Evolutionary conservation across 2,888 invertebrate genomes (phyloP), one percentile per base, ranked within the genome.

Genomic region (Parthenolecanium corni): DNA sequence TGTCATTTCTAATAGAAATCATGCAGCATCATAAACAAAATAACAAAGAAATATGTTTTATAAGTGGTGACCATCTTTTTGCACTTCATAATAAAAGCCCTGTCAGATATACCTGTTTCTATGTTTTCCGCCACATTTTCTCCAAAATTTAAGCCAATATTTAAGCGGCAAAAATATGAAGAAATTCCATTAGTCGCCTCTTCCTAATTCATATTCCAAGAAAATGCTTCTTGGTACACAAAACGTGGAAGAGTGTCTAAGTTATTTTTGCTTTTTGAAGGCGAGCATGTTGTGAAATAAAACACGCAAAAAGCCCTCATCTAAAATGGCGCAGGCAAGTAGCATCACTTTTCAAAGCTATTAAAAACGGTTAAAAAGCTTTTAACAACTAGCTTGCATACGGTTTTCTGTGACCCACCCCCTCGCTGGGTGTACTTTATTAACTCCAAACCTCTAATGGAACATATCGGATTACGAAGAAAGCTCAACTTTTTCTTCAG

Each of bases 291-390:
- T 52, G 36, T 53, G 53, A 20, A 21, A 40, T 53, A 53, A 21
- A 38, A 40, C 53, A 40, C 53, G 40, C 38, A 53, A 53, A 53
- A 53, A 53, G 53, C 53, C 53, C 53, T 53, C 53, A 53, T 40
- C 53, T 40, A 53, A 53, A 53, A 53, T 38, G 53, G 53, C 31
- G 31, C 31, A 31, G 31, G 31, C 31, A 31, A 31, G 9, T 53
- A 53, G 53, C 53, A 53, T 53, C 53, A 53, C 53, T 53, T 53
- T 53, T 53, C 53, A 53, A 53, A 53, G 53, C 53, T 53, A 53
- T 53, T 53, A 53, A 53, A 53, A 21, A 53, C 53, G 38, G 40
- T 53, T 53, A 53, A 53, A n/a, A 40, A 53, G 53, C 53, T 53
- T 53, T 53, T 53, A 53, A 53, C 53, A 53, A 53, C 38, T 38